Evolutionary conservation across 2,888 invertebrate genomes (phyloP).

Genomic region (Nomada ferruginata): DNA sequence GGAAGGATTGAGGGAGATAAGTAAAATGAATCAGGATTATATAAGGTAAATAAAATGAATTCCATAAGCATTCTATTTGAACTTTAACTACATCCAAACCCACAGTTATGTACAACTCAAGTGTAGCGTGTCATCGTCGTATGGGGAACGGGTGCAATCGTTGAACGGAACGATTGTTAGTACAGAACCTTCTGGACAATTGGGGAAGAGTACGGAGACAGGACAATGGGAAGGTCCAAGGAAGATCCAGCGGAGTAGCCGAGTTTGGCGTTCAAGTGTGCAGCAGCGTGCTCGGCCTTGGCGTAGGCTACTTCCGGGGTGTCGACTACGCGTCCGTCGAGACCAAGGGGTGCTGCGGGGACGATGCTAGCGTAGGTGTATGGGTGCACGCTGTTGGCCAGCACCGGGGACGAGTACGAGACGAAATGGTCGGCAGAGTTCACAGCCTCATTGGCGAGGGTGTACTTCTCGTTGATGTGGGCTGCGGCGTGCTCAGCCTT

Average conservation of each 20-base stretch:
- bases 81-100: slow-evolving; percentile 37
- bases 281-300: slow-evolving; percentile 80
- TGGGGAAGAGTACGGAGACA: slow-evolving; percentile 63
- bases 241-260: slow-evolving; percentile 62
- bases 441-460: slow-evolving; percentile 65
- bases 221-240: slow-evolving; percentile 45
- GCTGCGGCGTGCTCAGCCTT: slow-evolving; percentile 81
- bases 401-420: slow-evolving; percentile 9
- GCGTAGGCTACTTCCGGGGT: slow-evolving; percentile 80
- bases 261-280: slow-evolving; percentile 77
- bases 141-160: not conserved
- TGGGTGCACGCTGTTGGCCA: slow-evolving; percentile 12
- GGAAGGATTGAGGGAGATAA: too few relatives aligned
- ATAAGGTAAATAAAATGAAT: too few relatives aligned
- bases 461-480: slow-evolving; percentile 76
- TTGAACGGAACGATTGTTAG: not conserved
- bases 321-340: slow-evolving; percentile 81
- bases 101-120: slow-evolving; percentile 24
- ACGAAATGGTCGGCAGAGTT: slow-evolving; percentile 60
- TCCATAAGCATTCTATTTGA: too few relatives aligned
- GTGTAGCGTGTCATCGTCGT: slow-evolving; percentile 3
- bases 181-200: slow-evolving; percentile 52
- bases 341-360: slow-evolving; percentile 76
- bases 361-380: slow-evolving; percentile 53
- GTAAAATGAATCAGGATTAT: too few relatives aligned